phyloP scores from a whole-genome alignment of 1,140 invertebrate species.

The Brevipalpus yothersi region DNA sequence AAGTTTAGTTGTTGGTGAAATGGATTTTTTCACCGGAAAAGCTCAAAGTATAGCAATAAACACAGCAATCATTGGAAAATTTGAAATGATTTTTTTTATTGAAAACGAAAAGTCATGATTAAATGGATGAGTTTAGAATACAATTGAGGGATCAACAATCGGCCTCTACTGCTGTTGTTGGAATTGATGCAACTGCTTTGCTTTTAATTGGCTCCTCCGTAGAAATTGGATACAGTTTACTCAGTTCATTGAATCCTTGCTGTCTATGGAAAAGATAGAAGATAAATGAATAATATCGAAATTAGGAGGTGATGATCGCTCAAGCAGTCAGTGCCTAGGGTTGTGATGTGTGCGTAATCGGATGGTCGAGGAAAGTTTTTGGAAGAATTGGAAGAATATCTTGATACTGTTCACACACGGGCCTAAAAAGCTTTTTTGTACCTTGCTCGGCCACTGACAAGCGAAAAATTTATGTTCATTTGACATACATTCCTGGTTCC shows the following conservation, averaged over 20 bases:
- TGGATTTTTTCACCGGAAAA: too few species aligned
- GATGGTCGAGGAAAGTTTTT: too few species aligned
- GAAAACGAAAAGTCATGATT: background rate
- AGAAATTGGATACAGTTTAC: background rate
- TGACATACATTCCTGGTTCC: background rate
- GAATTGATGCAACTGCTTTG: background rate
- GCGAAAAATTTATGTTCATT: background rate
- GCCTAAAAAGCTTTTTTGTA: too few species aligned
- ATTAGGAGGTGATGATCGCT: too few species aligned
- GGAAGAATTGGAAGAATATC: too few species aligned
- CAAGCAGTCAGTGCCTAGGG: too few species aligned
- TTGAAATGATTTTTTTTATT: background rate
- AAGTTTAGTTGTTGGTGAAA: too few species aligned
- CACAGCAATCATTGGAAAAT: too few species aligned
- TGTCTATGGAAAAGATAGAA: background rate
- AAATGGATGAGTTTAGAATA: background rate
- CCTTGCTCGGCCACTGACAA: background rate
- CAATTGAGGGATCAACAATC: background rate
- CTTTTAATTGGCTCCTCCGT: background rate
- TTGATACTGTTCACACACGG: too few species aligned
- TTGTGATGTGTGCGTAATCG: too few species aligned
- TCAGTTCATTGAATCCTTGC: background rate
- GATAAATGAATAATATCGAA: background rate
- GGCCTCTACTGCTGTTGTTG: background rate
- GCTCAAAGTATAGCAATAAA: too few species aligned